Percentiles rank a stretch among this genome's conserved stretches.
phyloP scores from a whole-genome alignment of 1,140 invertebrate genomes.

The Achatina immaculata region DNA sequence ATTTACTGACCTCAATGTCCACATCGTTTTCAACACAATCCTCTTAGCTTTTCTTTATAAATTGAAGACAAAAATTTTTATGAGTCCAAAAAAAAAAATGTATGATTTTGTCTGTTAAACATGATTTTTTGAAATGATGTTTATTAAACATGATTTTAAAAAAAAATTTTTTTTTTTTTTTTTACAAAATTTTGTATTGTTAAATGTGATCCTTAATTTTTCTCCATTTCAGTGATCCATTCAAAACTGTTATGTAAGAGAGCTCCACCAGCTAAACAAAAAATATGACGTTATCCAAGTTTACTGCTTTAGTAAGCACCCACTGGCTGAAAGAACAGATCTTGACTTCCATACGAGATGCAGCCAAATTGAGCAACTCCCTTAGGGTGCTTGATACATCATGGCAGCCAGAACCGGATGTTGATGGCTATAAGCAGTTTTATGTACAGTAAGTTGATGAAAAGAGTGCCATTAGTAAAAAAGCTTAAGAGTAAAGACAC shows the following conservation, averaged over 20 bases:
- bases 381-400: conserved; percentile 48
- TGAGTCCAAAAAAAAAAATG: no score
- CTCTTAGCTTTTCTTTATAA: no score
- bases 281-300: conserved; percentile 21
- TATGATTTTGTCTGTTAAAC: no score
- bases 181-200: no score
- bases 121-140: no score
- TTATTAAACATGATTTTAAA: no score
- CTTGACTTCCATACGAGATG: not conserved
- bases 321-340: conserved; percentile 29
- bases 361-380: not conserved
- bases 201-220: no score
- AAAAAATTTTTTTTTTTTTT: no score
- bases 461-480: conserved; percentile 9
- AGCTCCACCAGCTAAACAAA: not conserved
- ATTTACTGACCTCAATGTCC: no score
- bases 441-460: conserved; percentile 38
- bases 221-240: not conserved
- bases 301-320: conserved; percentile 16
- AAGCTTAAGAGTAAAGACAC: no score
- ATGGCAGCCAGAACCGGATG: conserved; percentile 40
- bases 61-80: no score
- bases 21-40: no score
- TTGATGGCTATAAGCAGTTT: conserved; percentile 50
- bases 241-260: not conserved